Evolutionary conservation across 2,888 invertebrate species (phyloP).

Genomic region (Campoplex nolae): DNA sequence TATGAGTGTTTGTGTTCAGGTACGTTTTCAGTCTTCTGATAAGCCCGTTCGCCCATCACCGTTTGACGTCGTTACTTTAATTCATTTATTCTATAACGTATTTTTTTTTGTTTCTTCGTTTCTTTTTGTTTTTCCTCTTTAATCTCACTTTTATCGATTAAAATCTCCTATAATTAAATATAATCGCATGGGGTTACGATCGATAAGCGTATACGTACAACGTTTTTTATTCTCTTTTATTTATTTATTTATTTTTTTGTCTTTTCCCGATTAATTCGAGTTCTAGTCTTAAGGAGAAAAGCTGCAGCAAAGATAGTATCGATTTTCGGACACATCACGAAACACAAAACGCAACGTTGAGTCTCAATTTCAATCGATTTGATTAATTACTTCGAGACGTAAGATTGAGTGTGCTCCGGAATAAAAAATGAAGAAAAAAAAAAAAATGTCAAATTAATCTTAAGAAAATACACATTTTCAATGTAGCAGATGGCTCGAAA

Average conservation of each 20-base stretch:
- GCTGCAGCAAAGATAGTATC: conserved; percentile 11
- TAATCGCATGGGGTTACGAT: conserved; percentile 42
- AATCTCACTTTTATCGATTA: conserved; percentile 21
- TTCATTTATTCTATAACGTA: conserved; percentile 40
- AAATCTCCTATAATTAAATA: conserved; percentile 44
- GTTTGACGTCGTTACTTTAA: conserved; percentile 15
- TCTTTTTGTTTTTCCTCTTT: neutral
- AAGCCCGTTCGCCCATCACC: conserved; percentile 59
- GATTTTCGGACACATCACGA: neutral
- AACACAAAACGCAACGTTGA: neutral
- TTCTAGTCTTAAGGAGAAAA: conserved; percentile 6
- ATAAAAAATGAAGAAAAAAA: neutral
- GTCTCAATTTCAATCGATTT: neutral
- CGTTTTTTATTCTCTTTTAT: neutral
- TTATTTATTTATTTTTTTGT: neutral
- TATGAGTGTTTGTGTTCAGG: conserved; percentile 74
- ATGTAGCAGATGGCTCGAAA: conserved; percentile 55
- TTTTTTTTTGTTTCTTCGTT: neutral
- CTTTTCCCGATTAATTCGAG: conserved; percentile 22
- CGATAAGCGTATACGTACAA: conserved; percentile 47
- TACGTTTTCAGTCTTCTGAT: conserved; percentile 81
- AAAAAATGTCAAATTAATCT: neutral
- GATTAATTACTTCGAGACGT: conserved; percentile 5
- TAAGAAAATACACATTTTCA: neutral
- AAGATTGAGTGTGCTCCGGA: conserved; percentile 68